Percentiles rank a stretch among this genome's conserved stretches.
These are phyloP conservation scores for Scomber colias DNA, from an alignment of 2,113 vertebrate species.

Conservation along the genomic window DNA sequence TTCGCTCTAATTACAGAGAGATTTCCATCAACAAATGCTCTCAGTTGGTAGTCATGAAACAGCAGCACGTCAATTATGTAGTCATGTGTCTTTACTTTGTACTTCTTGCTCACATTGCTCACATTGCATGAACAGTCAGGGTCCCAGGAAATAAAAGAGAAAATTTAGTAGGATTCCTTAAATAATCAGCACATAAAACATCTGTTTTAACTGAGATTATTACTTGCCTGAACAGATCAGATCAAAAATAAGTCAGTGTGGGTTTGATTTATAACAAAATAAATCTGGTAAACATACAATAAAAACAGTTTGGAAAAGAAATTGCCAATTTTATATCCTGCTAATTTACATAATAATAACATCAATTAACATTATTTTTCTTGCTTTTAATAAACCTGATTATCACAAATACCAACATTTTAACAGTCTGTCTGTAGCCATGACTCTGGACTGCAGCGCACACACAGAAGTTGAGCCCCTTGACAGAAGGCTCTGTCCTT, in stretches of 20 bases:
- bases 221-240: background rate
- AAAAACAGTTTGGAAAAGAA: background rate
- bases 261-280: background rate
- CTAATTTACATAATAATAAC: background rate
- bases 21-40: slow-evolving; percentile 73
- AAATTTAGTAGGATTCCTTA: slow-evolving; percentile 13
- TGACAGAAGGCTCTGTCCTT: slow-evolving; percentile 38
- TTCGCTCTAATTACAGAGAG: slow-evolving; percentile 67
- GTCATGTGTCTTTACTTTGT: slow-evolving; percentile 46
- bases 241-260: background rate
- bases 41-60: slow-evolving; percentile 76
- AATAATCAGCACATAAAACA: slow-evolving; percentile 10
- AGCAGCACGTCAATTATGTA: slow-evolving; percentile 65
- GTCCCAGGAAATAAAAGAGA: slow-evolving; percentile 15
- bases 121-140: slow-evolving; percentile 7
- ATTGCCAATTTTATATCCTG: too few relatives aligned
- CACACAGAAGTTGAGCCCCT: slow-evolving; percentile 24
- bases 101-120: slow-evolving; percentile 5
- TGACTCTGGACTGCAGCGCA: slow-evolving; percentile 1
- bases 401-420: background rate
- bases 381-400: background rate
- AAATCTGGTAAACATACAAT: background rate
- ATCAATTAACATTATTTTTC: background rate
- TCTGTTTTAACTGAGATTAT: slow-evolving; percentile 13
- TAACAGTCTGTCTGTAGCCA: background rate